Evolutionary conservation across 2,888 invertebrate genomes (phyloP).

Genomic region (Fabriciana adippe): DNA sequence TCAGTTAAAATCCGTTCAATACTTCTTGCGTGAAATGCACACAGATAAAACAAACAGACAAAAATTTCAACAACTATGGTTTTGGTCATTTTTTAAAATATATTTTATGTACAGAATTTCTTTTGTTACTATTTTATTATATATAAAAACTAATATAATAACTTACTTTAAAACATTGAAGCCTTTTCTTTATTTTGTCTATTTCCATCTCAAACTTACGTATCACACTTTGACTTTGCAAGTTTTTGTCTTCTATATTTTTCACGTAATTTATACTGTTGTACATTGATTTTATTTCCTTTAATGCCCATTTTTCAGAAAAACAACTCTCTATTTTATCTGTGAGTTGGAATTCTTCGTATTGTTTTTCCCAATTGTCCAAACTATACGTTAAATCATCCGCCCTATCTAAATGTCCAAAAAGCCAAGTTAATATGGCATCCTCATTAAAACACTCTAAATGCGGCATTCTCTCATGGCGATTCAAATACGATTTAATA

Average conservation of each 20-base stretch:
- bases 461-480: constrained; percentile 49
- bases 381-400: constrained; percentile 34
- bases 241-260: constrained; percentile 53
- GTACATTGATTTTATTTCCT: constrained; percentile 64
- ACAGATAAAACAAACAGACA: not conserved
- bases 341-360: constrained; percentile 51
- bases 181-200: constrained; percentile 52
- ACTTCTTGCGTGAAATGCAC: too few species aligned
- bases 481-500: constrained; percentile 57
- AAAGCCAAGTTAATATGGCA: constrained; percentile 64
- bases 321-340: constrained; percentile 62
- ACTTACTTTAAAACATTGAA: constrained; percentile 66
- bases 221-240: constrained; percentile 55
- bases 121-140: too few species aligned
- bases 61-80: too few species aligned
- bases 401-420: constrained; percentile 52
- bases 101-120: not conserved
- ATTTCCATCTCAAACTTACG: constrained; percentile 58
- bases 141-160: not conserved
- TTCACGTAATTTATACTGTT: constrained; percentile 63
- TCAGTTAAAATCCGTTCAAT: too few species aligned
- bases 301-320: constrained; percentile 62
- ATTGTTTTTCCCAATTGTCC: constrained; percentile 45
- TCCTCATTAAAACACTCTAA: constrained; percentile 56
- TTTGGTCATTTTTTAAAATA: too few species aligned